phyloP scores from a whole-genome alignment of 2,797 vertebrate species.

The Garrulus glandarius region DNA sequence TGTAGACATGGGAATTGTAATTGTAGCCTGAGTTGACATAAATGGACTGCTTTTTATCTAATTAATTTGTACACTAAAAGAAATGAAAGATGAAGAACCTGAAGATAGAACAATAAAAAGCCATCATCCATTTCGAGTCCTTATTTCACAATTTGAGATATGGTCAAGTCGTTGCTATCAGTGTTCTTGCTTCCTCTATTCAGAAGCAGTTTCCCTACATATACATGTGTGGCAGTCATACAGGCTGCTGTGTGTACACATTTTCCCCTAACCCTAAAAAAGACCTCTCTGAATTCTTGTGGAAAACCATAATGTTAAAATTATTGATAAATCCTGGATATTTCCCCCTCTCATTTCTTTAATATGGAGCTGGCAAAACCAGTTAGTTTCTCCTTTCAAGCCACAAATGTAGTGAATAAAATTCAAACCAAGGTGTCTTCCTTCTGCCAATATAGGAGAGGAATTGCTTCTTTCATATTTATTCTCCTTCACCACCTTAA shows the following conservation, averaged over 20 bases:
- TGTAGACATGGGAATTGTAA: neutral
- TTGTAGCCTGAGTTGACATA: neutral
- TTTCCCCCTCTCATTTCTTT: neutral
- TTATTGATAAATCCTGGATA: neutral
- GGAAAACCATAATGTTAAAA: neutral
- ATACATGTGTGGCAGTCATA: neutral
- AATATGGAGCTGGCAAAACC: neutral
- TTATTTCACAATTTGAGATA: neutral
- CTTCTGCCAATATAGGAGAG: neutral
- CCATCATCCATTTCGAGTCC: fast-evolving
- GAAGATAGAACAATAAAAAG: neutral
- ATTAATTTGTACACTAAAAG: neutral
- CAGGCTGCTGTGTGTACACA: neutral
- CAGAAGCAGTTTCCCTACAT: neutral
- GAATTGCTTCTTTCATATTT: neutral
- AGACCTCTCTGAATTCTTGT: neutral
- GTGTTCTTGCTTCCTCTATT: neutral
- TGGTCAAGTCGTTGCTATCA: neutral
- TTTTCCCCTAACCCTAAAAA: neutral
- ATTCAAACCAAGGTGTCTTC: neutral
- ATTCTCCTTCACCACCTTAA: neutral
- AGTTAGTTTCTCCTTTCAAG: neutral
- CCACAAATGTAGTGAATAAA: neutral
- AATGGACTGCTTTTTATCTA: neutral
- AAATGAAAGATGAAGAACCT: neutral